Base-by-base conservation (phyloP, 1,140 invertebrate genomes). In the Pararge aegeria region DNA sequence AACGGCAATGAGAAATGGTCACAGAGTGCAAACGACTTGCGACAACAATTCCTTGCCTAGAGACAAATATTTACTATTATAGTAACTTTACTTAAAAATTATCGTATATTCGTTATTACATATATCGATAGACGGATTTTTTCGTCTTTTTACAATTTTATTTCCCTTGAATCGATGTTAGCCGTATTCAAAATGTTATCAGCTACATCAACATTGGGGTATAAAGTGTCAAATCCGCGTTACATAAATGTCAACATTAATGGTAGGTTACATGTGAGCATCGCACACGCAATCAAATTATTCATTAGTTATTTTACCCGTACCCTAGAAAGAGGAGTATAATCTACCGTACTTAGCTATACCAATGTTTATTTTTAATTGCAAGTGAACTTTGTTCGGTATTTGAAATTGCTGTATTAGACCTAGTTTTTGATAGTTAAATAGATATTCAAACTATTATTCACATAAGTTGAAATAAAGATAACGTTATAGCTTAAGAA, bases 81-180 rank as follows among this genome's bases (percentile, higher is more conserved):
- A 37, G 16, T 21, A 51, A 34, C 2, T 4, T 9, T 51, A 51
- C 29, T 37, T 52, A 52, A 34, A 10, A 7, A 4, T 30, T 30
- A 30, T n/a, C 10, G 30, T 34, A 34, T 34, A 34, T 40, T 54
- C 18, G 38, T 18, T 42, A n/a, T 19, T 10, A 16, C 38, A 15
- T 42, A 12, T 34, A 10, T n/a, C 10, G 9, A 34, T 10, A 4
- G 1, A 34, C 30, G 12, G 3, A 42, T 9, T 42, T 42, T 18
- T 16, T 9, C 16, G 15, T 42, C 13, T 42, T 16, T 18, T 15
- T 46, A 51, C 62, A 66, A 56, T 65, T 65, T 65, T 65, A 62
- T 55, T 49, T 55, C 58, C 40, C 57, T 62, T 51, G 46, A 58
- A 55, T 54, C 21, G 55, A 65, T 56, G 62, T 61, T 34, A 55